phyloP scores from a whole-genome alignment of 2,797 vertebrate genomes.

The Odontamblyopus lacepedii region DNA sequence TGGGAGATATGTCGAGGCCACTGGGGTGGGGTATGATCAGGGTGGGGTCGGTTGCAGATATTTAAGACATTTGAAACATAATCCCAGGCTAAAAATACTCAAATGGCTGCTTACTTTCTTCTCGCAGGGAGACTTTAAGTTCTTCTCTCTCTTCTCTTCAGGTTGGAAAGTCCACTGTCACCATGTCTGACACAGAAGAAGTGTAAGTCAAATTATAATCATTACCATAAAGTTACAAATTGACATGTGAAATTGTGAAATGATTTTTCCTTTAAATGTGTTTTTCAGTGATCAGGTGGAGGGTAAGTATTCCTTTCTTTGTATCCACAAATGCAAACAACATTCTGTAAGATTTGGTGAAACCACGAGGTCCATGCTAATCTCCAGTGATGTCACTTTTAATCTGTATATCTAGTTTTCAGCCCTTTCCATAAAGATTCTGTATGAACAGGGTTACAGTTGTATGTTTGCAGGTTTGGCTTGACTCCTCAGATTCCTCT shows the following conservation, averaged over 20 bases:
- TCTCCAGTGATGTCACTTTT: constrained; percentile 26
- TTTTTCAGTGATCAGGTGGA: constrained; percentile 84
- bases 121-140: constrained; percentile 28
- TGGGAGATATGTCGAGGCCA: constrained; percentile 16
- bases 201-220: constrained; percentile 81
- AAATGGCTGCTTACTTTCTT: constrained; percentile 9
- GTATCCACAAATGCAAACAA: not conserved
- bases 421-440: constrained; percentile 22
- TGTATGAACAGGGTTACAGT: constrained; percentile 43
- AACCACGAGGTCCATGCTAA: constrained; percentile 54
- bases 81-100: constrained; percentile 69
- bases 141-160: constrained; percentile 54
- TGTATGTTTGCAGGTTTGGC: constrained; percentile 65
- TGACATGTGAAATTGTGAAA: not conserved
- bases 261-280: constrained; percentile 28
- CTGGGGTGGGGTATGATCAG: constrained; percentile 30
- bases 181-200: constrained; percentile 95
- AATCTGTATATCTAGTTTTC: constrained; percentile 51
- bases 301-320: constrained; percentile 80
- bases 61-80: constrained; percentile 62
- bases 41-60: constrained; percentile 46
- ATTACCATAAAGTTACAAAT: not conserved
- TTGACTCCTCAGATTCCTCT: constrained; percentile 69
- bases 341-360: constrained; percentile 13
- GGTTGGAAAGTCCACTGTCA: constrained; percentile 79